Conservation (phyloP, 2,888 invertebrate genomes). For the Encarsia formosa region DNA sequence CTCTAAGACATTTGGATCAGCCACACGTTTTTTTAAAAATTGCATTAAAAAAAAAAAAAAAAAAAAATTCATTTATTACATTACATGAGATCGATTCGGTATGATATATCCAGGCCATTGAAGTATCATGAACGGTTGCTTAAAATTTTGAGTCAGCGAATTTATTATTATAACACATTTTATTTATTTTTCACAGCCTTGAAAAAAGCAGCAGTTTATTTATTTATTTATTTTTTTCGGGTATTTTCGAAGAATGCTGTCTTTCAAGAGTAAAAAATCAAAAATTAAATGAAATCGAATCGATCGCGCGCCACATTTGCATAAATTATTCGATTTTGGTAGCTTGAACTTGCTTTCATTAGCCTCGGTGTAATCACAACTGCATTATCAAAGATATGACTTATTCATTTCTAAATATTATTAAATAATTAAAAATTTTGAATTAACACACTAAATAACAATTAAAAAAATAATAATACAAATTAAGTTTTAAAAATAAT, state of each 20-base stretch:
- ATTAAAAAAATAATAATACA: too few relatives aligned
- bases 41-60: slow-evolving; percentile 19
- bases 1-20: slow-evolving; percentile 24
- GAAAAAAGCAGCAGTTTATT: slow-evolving; percentile 8
- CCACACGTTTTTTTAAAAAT: slow-evolving; percentile 27
- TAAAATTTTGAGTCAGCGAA: too few relatives aligned
- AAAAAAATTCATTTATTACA: slow-evolving; percentile 24
- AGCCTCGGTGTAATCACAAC: slow-evolving; percentile 14
- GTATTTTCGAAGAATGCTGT: slow-evolving; percentile 7
- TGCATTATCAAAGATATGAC: slow-evolving; percentile 9
- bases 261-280: slow-evolving; percentile 16
- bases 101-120: slow-evolving; percentile 28
- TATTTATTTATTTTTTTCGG: not conserved
- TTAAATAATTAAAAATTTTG: too few relatives aligned
- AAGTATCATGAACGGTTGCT: slow-evolving; percentile 26
- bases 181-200: slow-evolving; percentile 5
- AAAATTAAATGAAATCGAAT: slow-evolving; percentile 19
- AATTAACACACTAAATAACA: too few relatives aligned
- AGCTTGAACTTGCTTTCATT: slow-evolving; percentile 16
- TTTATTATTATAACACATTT: too few relatives aligned
- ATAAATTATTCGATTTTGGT: not conserved
- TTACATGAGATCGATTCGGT: slow-evolving; percentile 29
- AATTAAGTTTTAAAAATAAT: too few relatives aligned
- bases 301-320: slow-evolving; percentile 20
- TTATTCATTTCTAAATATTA: too few relatives aligned